phyloP scores from a whole-genome alignment of 2,113 vertebrate species.

The Callopanchax toddi region DNA sequence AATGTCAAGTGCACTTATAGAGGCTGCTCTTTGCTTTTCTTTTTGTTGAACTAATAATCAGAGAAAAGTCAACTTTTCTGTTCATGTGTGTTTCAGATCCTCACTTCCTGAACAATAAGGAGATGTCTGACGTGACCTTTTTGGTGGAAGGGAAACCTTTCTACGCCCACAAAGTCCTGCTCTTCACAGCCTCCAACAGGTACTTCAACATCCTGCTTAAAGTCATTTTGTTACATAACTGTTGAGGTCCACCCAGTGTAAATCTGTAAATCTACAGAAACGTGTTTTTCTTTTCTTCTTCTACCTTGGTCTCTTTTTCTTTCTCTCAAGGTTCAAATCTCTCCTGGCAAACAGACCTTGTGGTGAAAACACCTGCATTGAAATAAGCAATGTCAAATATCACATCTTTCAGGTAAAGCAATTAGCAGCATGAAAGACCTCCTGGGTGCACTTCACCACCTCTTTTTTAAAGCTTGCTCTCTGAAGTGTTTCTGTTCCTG shows the following conservation, averaged over 20 bases:
- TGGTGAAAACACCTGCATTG: slow-evolving; percentile 94
- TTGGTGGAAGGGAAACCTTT: slow-evolving; percentile 96
- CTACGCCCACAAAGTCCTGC: slow-evolving; percentile 95
- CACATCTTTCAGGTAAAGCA: slow-evolving; percentile 93
- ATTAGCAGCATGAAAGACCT: neutral
- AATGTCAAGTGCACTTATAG: too few relatives aligned
- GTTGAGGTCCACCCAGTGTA: too few relatives aligned
- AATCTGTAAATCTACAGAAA: too few relatives aligned
- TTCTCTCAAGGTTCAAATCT: slow-evolving; percentile 87
- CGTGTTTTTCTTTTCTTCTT: too few relatives aligned
- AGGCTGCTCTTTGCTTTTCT: too few relatives aligned
- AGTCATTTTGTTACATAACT: too few relatives aligned
- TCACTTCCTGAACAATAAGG: slow-evolving; percentile 98
- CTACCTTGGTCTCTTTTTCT: neutral
- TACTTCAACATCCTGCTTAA: slow-evolving; percentile 42
- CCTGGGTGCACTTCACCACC: neutral
- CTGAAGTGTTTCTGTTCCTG: neutral
- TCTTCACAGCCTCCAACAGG: slow-evolving; percentile 96
- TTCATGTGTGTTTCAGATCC: slow-evolving; percentile 83
- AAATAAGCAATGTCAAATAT: slow-evolving; percentile 98
- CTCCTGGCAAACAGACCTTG: slow-evolving; percentile 92
- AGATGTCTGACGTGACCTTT: slow-evolving; percentile 99
- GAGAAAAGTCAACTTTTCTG: neutral
- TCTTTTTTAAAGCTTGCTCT: neutral
- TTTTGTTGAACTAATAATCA: neutral